Evolutionary conservation across 2,797 vertebrate species (phyloP), one percentile per base, ranked within the genome.

Genomic region (Neoniphon sammara): DNA sequence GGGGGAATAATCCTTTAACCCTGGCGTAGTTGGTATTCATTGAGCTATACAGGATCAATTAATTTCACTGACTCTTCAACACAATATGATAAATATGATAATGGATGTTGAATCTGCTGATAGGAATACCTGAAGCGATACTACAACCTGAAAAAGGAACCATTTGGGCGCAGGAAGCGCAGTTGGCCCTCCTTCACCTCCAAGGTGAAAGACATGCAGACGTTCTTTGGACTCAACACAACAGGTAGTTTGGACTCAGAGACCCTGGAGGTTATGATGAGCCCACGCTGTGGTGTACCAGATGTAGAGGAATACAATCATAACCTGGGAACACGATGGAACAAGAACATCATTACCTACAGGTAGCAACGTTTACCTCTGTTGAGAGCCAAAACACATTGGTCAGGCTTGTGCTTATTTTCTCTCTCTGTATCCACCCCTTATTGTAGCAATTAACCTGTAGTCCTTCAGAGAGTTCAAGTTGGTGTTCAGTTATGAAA

Each of bases 131-230:
- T 95, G 9, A 82, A 90, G 77, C 85, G 63, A 10, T 94, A 89
- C 81, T 95, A 95, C 82, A 74, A 88, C 71, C 90, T 93, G 52
- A 70, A 90, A 68, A 77, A 66, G 7, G 91, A 92, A 68, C 76
- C 87, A 0, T 8, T 70, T 4, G 86, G 80, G 21, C 92, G 91
- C 47, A 81, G 58, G 10, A 94, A 92, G 79, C 80, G 93, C 47
- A 94, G 92, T 15, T 78, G 75, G 23, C 78, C 86, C 2, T 83
- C 84, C 5, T 93, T 95, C 62, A 78, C 76, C 73, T 90, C 93
- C 64, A 94, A 93, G 77, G 64, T 95, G 68, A 93, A 90, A 70
- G 93, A 94, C 72, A 95, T 95, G 95, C 95, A 95, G 87, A 71
- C 70, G 25, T 95, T 95, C 85, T 94, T 94, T 50, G 85, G 91